phyloP scores from a whole-genome alignment of 2,888 invertebrate species.

The Silvanus unidentatus region DNA sequence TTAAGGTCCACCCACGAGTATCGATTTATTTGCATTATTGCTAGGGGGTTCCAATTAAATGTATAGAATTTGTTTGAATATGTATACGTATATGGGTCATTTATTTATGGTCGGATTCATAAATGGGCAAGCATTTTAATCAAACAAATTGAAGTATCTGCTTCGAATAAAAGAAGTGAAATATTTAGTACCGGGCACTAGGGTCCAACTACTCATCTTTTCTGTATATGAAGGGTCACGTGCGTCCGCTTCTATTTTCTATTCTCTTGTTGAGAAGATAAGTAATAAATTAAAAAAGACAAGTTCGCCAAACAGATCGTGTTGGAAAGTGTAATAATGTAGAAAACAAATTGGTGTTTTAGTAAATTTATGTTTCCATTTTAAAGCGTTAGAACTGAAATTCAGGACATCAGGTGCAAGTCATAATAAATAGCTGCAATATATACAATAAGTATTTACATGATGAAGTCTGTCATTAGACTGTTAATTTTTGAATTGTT shows the following conservation, averaged over 20 bases:
- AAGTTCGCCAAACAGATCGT: background rate
- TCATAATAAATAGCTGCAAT: background rate
- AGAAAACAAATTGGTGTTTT: too few relatives aligned
- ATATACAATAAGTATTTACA: background rate
- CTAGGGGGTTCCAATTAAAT: too few relatives aligned
- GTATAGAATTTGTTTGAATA: too few relatives aligned
- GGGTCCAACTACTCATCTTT: conserved; percentile 12
- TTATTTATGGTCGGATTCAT: too few relatives aligned
- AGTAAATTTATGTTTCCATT: too few relatives aligned
- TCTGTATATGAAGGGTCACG: conserved; percentile 25
- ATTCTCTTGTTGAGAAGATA: background rate
- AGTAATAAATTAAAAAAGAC: background rate
- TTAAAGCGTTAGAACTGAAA: too few relatives aligned
- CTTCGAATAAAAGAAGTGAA: background rate
- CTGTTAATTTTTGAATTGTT: conserved; percentile 1
- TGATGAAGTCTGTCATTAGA: background rate
- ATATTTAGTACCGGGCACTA: conserved; percentile 1
- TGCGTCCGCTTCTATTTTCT: conserved; percentile 9
- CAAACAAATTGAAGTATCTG: conserved; percentile 1
- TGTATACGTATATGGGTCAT: too few relatives aligned
- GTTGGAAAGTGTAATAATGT: too few relatives aligned
- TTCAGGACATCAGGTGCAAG: background rate
- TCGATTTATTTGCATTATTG: too few relatives aligned
- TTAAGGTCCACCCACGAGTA: too few relatives aligned
- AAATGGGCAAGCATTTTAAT: background rate